phyloP scores from a whole-genome alignment of 2,888 invertebrate species.

The Laothoe populi region DNA sequence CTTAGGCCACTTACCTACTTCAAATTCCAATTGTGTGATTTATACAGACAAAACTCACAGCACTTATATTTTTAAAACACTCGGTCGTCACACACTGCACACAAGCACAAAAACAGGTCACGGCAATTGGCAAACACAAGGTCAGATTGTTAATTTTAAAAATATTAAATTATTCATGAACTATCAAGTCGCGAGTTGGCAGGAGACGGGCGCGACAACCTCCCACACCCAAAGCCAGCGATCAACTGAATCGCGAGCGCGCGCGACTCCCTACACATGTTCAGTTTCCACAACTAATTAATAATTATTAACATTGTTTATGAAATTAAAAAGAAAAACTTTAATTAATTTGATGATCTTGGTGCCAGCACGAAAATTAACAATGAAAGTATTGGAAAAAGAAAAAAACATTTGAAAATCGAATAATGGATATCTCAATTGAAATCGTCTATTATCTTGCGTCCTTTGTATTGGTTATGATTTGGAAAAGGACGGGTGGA shows the following conservation, averaged over 20 bases:
- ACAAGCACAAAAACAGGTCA: conserved; percentile 4
- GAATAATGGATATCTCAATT: conserved; percentile 1
- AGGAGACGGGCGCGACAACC: conserved; percentile 4
- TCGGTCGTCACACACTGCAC: conserved; percentile 8
- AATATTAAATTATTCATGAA: conserved; percentile 17
- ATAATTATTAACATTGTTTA: neutral
- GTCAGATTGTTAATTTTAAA: conserved; percentile 15
- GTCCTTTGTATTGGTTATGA: neutral
- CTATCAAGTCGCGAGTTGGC: conserved; percentile 7
- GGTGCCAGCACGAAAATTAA: neutral
- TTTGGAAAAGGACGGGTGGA: conserved; percentile 14
- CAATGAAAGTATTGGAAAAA: neutral
- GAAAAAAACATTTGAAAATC: conserved; percentile 8
- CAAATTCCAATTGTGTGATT: neutral
- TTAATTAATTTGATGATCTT: neutral
- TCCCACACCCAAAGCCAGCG: conserved; percentile 7
- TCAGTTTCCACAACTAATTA: neutral
- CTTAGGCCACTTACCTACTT: conserved; percentile 17
- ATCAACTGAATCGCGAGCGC: conserved; percentile 26
- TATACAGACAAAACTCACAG: neutral
- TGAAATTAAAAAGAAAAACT: conserved; percentile 14
- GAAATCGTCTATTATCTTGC: conserved; percentile 13
- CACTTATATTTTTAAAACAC: conserved; percentile 14
- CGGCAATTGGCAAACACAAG: conserved; percentile 6
- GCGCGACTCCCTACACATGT: conserved; percentile 12